phyloP scores from a whole-genome alignment of 2,113 vertebrate species.

The Chroicocephalus ridibundus region DNA sequence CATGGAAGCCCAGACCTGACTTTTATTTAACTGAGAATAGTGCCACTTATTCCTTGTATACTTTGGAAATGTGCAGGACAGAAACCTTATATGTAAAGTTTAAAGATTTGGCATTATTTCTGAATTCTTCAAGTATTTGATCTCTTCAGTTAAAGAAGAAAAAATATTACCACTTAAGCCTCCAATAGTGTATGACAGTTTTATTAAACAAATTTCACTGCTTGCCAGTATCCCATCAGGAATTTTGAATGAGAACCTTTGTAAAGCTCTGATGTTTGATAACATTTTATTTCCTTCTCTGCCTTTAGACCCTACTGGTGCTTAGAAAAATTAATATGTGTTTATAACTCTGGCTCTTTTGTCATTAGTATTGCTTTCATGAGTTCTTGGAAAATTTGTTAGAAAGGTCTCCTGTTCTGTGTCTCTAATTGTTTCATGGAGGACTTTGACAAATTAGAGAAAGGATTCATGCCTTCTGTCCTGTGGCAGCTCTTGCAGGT shows the following conservation, averaged over 20 bases:
- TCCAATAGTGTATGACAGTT: neutral
- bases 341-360: neutral
- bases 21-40: neutral
- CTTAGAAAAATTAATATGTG: neutral
- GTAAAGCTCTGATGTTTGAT: neutral
- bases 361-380: neutral
- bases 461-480: neutral
- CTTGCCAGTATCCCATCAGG: neutral
- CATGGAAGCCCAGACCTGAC: neutral
- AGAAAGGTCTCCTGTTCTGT: neutral
- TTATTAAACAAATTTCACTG: neutral
- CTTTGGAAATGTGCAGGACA: neutral
- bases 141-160: neutral
- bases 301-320: neutral
- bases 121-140: neutral
- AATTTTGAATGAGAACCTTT: neutral
- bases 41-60: neutral
- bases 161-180: neutral
- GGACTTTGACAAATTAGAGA: slow-evolving; percentile 5
- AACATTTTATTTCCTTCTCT: neutral
- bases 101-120: neutral
- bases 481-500: neutral
- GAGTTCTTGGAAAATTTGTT: neutral
- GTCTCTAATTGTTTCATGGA: neutral
- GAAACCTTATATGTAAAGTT: neutral